Conservation (phyloP, 2,888 invertebrate species). For the Agonopterix arenella region DNA sequence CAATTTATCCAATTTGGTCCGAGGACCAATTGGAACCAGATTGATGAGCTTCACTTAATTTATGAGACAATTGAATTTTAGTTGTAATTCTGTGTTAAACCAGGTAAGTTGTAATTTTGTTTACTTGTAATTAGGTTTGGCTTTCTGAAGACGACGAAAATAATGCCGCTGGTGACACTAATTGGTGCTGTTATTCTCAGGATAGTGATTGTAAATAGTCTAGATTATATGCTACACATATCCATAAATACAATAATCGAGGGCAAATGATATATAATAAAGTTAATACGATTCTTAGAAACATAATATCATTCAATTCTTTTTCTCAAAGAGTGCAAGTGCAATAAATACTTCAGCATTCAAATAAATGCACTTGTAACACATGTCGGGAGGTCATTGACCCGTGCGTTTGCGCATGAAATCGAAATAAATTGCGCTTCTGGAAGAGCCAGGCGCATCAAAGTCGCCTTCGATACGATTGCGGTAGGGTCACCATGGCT, state of each 20-base stretch:
- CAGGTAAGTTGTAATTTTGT: too few species aligned
- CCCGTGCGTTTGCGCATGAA: slow-evolving; percentile 32
- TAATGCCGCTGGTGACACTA: too few species aligned
- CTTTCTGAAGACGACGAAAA: too few species aligned
- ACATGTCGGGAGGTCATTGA: slow-evolving; percentile 36
- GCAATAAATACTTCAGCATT: slow-evolving; percentile 11
- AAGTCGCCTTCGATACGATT: slow-evolving; percentile 25
- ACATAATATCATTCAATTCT: too few species aligned
- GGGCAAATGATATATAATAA: too few species aligned
- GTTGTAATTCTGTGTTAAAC: not conserved
- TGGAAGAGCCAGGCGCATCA: slow-evolving; percentile 28
- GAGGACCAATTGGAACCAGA: slow-evolving; percentile 30
- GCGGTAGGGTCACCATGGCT: slow-evolving; percentile 6
- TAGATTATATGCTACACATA: too few species aligned
- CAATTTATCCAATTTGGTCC: slow-evolving; percentile 30
- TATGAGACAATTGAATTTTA: slow-evolving; percentile 2
- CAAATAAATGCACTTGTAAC: slow-evolving; percentile 21
- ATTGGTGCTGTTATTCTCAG: too few species aligned
- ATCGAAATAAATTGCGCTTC: slow-evolving; percentile 35
- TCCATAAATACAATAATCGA: too few species aligned
- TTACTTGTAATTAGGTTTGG: too few species aligned
- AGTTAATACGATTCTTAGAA: too few species aligned
- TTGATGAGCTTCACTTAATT: slow-evolving; percentile 27
- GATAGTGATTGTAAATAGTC: too few species aligned
- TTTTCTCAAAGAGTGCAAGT: not conserved